These are phyloP conservation scores for Protomyctophum bolini DNA, from an alignment of 2,113 vertebrate species.

Conservation along the genomic window DNA sequence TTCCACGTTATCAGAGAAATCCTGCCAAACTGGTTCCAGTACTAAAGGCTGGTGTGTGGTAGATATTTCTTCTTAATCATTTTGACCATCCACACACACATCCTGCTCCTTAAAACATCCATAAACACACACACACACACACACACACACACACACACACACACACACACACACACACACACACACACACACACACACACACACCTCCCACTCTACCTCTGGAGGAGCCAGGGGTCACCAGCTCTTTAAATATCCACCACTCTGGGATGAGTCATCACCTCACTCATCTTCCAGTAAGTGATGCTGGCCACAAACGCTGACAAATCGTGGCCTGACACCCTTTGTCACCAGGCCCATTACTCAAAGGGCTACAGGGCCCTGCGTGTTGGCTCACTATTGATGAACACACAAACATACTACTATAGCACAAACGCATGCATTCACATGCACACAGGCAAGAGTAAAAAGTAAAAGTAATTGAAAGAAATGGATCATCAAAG, in stretches of 20 bases:
- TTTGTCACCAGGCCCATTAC: slow-evolving; percentile 20
- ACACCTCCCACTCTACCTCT: neutral
- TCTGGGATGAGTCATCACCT: slow-evolving; percentile 14
- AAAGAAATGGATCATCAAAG: too few species aligned
- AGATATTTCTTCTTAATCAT: too few species aligned
- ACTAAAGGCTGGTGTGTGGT: too few species aligned
- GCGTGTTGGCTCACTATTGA: neutral
- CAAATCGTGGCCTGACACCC: slow-evolving; percentile 20
- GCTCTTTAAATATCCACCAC: slow-evolving; percentile 10
- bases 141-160: neutral
- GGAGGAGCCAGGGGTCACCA: neutral
- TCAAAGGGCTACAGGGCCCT: neutral
- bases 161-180: neutral
- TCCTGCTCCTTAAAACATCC: too few species aligned
- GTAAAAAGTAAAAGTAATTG: too few species aligned
- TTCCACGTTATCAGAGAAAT: too few species aligned
- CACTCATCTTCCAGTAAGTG: slow-evolving; percentile 14
- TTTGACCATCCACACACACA: too few species aligned
- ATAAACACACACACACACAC: neutral
- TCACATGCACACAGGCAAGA: neutral
- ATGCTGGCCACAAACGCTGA: slow-evolving; percentile 25
- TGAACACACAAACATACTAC: neutral
- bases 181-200: neutral
- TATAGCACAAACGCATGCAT: neutral
- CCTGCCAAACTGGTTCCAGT: too few species aligned